Evolutionary conservation across 35 echinoderm and acorn worm genomes (phyloP).

Genomic region (Chiridota heheva): DNA sequence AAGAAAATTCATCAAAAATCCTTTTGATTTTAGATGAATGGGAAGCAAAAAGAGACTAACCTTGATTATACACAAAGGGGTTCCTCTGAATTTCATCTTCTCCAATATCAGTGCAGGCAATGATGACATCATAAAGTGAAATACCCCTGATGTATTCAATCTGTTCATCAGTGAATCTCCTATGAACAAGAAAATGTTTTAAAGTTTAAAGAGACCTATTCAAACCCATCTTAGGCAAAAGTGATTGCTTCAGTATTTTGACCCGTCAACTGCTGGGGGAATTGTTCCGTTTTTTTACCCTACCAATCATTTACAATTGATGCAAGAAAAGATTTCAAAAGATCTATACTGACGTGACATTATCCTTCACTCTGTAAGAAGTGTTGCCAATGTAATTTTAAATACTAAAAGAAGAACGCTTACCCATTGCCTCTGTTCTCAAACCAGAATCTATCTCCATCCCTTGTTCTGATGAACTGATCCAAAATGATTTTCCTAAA

Average conservation of each 20-base stretch:
- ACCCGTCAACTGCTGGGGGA: too few species aligned
- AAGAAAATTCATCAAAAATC: too few species aligned
- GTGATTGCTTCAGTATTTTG: too few species aligned
- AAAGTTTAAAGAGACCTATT: too few species aligned
- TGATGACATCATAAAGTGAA: slow-evolving; percentile 75
- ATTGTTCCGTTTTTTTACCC: too few species aligned
- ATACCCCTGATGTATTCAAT: slow-evolving; percentile 74
- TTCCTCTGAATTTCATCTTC: slow-evolving; percentile 59
- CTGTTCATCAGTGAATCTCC: slow-evolving; percentile 65
- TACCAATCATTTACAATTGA: background rate
- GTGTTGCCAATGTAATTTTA: background rate
- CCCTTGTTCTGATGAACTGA: slow-evolving; percentile 82
- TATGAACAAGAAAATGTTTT: slow-evolving; percentile 31
- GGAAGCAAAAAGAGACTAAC: slow-evolving; percentile 59
- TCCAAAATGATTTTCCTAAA: slow-evolving; percentile 82
- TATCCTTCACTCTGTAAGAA: background rate
- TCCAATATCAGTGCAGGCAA: slow-evolving; percentile 18
- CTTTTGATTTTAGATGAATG: too few species aligned
- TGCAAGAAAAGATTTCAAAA: background rate
- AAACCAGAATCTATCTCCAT: slow-evolving; percentile 97
- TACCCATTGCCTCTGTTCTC: slow-evolving; percentile 69
- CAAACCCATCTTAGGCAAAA: too few species aligned
- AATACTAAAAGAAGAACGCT: slow-evolving; percentile 6
- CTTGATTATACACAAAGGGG: slow-evolving; percentile 43
- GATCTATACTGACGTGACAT: background rate